Evolutionary conservation across 2,888 invertebrate species (phyloP), one percentile per base, ranked within the genome.

Genomic region (Rhagonycha fulva): DNA sequence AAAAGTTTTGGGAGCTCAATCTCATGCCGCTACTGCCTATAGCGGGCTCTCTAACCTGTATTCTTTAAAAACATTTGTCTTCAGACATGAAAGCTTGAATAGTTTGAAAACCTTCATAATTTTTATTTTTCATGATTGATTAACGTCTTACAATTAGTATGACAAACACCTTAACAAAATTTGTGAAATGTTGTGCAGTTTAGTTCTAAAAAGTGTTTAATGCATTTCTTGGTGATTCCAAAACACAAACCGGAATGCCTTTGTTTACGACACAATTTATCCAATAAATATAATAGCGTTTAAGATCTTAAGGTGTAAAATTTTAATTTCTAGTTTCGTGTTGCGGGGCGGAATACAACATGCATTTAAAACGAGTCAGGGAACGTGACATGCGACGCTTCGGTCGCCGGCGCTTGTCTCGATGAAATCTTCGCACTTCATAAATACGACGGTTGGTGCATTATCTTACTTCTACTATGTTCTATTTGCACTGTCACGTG

Each of bases 341-440:
- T 74, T 76, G 62, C 32, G 72, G 72, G 77, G 75, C 72, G 74
- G 75, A 75, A 74, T 70, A 62, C 60, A 67, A 63, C 70, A 70
- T 72, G 77, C 79, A 79, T 79, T 77, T 76, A 73, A 74, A 79
- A 76, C 78, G 78, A 79, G 78, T 76, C 76, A 78, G 78, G 76
- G 79, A 78, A 79, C 78, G 79, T 78, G 70, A 78, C 79, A 78
- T 79, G 79, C 79, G 79, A 79, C 79, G 74, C 79, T 78, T 75
- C 72, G 70, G 76, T 75, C 75, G 68, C 76, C 76, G 78, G 78
- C 79, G 78, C 76, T 77, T 75, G 78, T 79, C 76, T 78, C 75
- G 78, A 76, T 76, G 75, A 80, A 78, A 77, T 79, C 79, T 77
- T 79, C 77, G 73, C 77, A 78, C 77, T 70, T 75, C 75, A 67